A percentile compares a stretch with the other conserved stretches of the same genome.
phyloP scores from a whole-genome alignment of 1,140 invertebrate genomes.

The Ctenoplectra terminalis region DNA sequence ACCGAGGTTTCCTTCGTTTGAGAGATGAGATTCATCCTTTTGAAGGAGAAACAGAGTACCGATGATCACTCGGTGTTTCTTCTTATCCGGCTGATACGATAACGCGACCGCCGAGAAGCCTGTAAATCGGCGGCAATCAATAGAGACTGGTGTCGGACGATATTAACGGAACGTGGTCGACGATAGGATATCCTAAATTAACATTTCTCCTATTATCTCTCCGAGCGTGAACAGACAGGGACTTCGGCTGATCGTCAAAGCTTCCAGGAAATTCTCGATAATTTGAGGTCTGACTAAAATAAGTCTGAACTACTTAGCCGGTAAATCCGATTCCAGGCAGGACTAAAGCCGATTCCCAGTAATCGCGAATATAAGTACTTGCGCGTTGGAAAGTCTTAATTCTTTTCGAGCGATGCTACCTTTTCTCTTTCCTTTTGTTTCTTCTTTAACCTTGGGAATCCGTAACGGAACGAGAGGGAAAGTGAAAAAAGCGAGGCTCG shows the following conservation, averaged over 20 bases:
- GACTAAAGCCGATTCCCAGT: background rate
- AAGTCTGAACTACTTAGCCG: slow-evolving; percentile 22
- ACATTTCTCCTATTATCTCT: slow-evolving; percentile 29
- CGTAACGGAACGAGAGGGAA: slow-evolving; percentile 3
- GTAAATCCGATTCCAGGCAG: slow-evolving; percentile 3
- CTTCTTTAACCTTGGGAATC: background rate
- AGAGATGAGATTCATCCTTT: background rate
- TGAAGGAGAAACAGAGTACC: no score
- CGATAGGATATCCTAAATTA: slow-evolving; percentile 10
- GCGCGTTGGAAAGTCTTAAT: background rate
- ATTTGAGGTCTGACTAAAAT: slow-evolving; percentile 6
- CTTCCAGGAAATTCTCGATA: slow-evolving; percentile 9
- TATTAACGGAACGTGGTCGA: background rate
- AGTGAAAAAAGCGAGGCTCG: background rate
- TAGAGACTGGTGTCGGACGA: background rate
- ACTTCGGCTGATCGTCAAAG: slow-evolving; percentile 1
- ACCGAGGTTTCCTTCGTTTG: background rate
- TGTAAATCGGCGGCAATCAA: background rate
- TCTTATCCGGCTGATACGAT: background rate
- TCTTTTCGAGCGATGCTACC: background rate
- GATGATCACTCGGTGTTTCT: background rate
- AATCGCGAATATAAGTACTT: no score
- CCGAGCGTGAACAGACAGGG: background rate
- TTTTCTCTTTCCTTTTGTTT: no score
- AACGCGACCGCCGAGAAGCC: background rate